A percentile compares a stretch with the other conserved stretches of the same genome.
phyloP scores from a whole-genome alignment of 1,140 invertebrate species.

The Platorchestia sp. region DNA sequence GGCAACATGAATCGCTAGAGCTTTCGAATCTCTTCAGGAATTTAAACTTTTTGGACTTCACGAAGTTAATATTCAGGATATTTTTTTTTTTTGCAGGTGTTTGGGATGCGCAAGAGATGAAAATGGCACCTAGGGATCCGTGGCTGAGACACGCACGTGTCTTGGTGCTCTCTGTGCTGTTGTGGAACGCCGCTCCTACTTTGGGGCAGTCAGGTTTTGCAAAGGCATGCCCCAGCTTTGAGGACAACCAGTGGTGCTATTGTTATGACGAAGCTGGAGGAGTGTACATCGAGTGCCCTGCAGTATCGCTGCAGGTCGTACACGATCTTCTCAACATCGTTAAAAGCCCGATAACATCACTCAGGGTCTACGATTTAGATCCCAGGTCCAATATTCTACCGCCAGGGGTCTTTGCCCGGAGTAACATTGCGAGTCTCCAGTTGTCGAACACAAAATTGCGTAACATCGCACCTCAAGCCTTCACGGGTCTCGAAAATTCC shows the following conservation, averaged over 20 bases:
- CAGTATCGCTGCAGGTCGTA: constrained; percentile 77
- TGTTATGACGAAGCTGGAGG: constrained; percentile 94
- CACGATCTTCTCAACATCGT: constrained; percentile 74
- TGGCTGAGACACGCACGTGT: neutral
- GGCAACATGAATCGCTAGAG: too few species aligned
- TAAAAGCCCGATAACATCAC: constrained; percentile 79
- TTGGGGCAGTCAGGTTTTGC: neutral
- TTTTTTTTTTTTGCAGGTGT: neutral
- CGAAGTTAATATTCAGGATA: neutral
- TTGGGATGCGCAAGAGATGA: neutral
- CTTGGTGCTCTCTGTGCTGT: neutral
- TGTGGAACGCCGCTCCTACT: neutral
- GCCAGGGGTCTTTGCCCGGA: constrained; percentile 76
- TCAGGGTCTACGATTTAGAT: constrained; percentile 89
- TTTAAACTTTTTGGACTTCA: neutral
- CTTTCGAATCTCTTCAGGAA: too few species aligned
- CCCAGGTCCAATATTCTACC: constrained; percentile 80
- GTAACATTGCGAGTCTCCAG: constrained; percentile 60
- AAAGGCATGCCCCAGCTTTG: constrained; percentile 78
- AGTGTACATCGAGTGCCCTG: constrained; percentile 89
- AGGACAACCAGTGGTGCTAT: constrained; percentile 83
- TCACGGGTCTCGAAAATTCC: constrained; percentile 61
- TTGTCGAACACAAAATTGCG: constrained; percentile 62
- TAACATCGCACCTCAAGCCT: constrained; percentile 60
- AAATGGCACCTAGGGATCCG: neutral